Base-by-base conservation (phyloP, 2,113 vertebrate genomes). In the Strigops habroptila region DNA sequence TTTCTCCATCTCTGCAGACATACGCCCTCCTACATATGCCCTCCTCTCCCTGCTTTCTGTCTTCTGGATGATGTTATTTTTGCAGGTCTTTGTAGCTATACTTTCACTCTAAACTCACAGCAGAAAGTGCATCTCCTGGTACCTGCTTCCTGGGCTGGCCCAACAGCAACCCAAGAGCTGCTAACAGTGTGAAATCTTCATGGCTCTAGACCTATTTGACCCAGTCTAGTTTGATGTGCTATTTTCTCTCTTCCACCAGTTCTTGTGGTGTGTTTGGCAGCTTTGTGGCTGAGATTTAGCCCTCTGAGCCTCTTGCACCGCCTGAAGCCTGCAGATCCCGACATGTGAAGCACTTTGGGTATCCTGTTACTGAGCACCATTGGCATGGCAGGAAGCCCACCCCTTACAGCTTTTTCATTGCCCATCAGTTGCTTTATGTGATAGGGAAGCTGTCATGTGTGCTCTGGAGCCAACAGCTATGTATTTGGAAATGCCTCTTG, bases 391-490 rank as follows among this genome's bases (percentile, higher is more conserved):
- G 41, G 41, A 57, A 87, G 27, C 12, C 14, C 70, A 39, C 1
- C 7, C 12, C 33, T 85, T 23, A 14, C 55, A 90, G 43, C 31
- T n/a, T 37, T 44, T 59, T 31, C 31, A 1, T n/a, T 78, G 81
- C 41, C 53, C 41, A 23, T 33, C 2, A 1, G 53, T 16, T 12
- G 3, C 14, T 51, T 12, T 3, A 2, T 6, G 79, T 14, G 25
- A 12, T 2, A 6, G 48, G 1, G 19, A 18, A 52, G 46, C 53
- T 5, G 13, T 17, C 14, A 1, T 4, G 24, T 41, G n/a, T 33
- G 31, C 75, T 75, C 41, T 51, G 44, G 35, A 30, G 51, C 10
- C n/a, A 53, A 21, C 5, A 3, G 28, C 46, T 21, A 2, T 6
- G 3, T 8, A 23, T 60, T 55, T 79, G 69, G 78, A 68, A 96